Conservation (phyloP, 2,113 vertebrate species). For the Sclerurus mexicanus region DNA sequence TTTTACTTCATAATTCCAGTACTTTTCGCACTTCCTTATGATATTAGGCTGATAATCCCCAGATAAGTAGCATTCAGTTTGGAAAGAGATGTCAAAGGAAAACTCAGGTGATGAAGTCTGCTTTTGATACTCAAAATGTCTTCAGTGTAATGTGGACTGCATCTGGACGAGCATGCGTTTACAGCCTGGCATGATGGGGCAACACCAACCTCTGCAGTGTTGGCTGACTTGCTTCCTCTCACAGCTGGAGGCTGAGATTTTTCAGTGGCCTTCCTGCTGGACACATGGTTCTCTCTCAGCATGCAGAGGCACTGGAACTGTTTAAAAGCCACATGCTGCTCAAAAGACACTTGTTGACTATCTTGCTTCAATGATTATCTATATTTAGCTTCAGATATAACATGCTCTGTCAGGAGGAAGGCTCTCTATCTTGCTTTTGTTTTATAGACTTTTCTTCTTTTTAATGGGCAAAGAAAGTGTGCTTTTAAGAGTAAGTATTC, state of each 20-base stretch:
- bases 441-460: background rate
- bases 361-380: background rate
- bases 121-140: background rate
- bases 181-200: background rate
- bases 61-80: background rate
- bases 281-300: background rate
- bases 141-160: background rate
- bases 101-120: background rate
- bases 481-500: background rate
- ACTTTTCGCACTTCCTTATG: background rate
- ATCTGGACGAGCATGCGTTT: background rate
- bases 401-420: background rate
- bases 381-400: background rate
- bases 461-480: background rate
- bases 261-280: background rate
- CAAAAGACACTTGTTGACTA: background rate
- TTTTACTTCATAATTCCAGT: background rate
- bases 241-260: background rate
- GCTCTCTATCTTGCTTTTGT: background rate
- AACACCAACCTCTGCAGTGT: rapidly evolving
- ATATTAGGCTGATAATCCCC: background rate
- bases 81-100: background rate
- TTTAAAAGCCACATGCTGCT: background rate
- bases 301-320: background rate
- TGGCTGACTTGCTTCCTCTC: background rate